Evolutionary conservation across 1,140 invertebrate species (phyloP), one percentile per base, ranked within the genome.

Genomic region (Neuroterus valhalla): DNA sequence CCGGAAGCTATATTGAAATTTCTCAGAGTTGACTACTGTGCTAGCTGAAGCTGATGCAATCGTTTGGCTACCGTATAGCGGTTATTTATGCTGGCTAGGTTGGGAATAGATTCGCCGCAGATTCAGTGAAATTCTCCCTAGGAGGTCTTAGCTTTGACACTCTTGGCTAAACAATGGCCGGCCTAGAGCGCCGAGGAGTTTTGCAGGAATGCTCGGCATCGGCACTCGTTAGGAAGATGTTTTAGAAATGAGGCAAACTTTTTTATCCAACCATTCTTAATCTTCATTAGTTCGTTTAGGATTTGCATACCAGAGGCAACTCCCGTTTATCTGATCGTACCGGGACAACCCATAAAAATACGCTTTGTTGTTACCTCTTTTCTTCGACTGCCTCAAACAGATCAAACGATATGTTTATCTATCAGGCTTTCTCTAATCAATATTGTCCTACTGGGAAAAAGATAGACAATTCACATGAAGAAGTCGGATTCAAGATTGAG

Each of bases 231-330:
- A 82, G 68, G 46, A 74, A 76, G 66, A 85, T 85, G 82, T 85
- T 86, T 87, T 82, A 76, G 80, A 86, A 86, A 87, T 80, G 81
- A 85, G 82, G 75, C 83, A 79, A 87, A 86, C 83, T 85, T 82
- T 81, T 84, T 83, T 77, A 77, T 78, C 76, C 78, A 72, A 81
- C 79, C 83, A 85, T 87, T 87, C 86, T 87, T 87, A 87, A 87
- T 86, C 86, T 87, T 87, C 86, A 87, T 86, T 87, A 87, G 86
- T 84, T 83, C 78, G 72, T 79, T 85, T 81, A 81, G 78, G 70
- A 86, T 87, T 87, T 87, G 86, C 86, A 87, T 87, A 84, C 82
- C 85, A 82, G 79, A 83, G 83, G 23, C 69, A 26, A 80, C 74
- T 75, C 72, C 70, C 74, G 78, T 81, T 87, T 86, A 86, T 86